Base-by-base conservation (phyloP, 1,140 invertebrate species). In the Zaprionus davidi region DNA sequence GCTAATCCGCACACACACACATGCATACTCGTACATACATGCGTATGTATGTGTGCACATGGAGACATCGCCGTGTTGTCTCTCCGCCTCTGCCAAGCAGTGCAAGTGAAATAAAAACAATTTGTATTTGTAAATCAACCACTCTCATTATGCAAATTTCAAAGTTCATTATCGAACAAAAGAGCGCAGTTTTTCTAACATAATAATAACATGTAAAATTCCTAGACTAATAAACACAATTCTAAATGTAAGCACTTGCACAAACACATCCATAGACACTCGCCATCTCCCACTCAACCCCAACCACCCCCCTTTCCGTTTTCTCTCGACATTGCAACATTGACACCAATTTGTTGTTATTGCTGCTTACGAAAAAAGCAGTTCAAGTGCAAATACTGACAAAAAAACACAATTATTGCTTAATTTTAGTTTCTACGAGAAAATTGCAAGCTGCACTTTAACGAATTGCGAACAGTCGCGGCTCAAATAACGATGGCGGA, bases 171-270 rank as follows among this genome's bases (percentile, higher is more conserved):
- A 80, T 67, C 73, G 34, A 65, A 60, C 53, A 71, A 59, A 71
- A 53, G 15, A 71, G 59, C 46, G 65, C 72, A 65, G 64, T 64
- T 65, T 77, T 59, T 70, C 2, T 55, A 60, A 56, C 65, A 66
- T 71, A 71, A 76, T 72, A 72, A 72, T 72, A 73, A 73, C 63
- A 77, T 68, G 63, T 73, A 71, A 73, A 77, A 77, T 77, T 77
- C 24, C 41, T 77, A 77, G 75, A 68, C 63, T 68, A 77, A 77
- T 77, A 44, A 67, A 73, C 58, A 57, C 57, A 73, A 75, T 78
- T 70, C n/a, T 70, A 74, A 65, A 70, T 75, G 46, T 78, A 78
- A 74, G 71, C 60, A 70, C 41, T 63, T 56, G 41, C 57, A 68
- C 51, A 53, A 26, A 36, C 36, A 51, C 7, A 46, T 17, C 15